A percentile compares a stretch with the other conserved stretches of the same genome.
phyloP scores from a whole-genome alignment of 2,797 vertebrate species.

The Spinibarbus caldwelli region DNA sequence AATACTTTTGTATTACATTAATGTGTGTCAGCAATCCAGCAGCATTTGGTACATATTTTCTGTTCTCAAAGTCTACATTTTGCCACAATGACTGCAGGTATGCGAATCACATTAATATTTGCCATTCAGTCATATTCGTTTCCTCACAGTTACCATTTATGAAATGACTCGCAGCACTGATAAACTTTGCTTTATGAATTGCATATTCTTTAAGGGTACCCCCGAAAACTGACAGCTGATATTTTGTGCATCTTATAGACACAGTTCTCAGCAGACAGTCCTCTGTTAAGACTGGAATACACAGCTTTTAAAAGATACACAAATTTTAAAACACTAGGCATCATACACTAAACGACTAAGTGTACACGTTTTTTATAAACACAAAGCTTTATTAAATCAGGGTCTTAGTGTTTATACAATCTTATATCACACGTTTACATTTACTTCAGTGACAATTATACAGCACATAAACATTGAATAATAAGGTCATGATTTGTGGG shows the following conservation, averaged over 20 bases:
- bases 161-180: background rate
- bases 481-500: background rate
- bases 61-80: background rate
- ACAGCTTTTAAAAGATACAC: background rate
- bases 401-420: background rate
- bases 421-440: background rate
- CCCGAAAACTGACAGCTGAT: background rate
- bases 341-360: too few species aligned
- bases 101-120: background rate
- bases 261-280: background rate
- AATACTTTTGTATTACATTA: background rate
- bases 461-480: background rate
- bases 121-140: background rate
- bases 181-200: background rate
- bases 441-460: background rate
- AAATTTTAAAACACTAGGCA: background rate
- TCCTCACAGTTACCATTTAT: background rate
- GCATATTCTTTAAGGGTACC: background rate
- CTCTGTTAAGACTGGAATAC: background rate
- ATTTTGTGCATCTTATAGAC: background rate
- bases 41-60: background rate
- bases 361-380: too few species aligned
- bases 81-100: background rate
- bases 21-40: background rate
- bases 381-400: too few species aligned